Base-by-base conservation (phyloP, 2,113 vertebrate genomes). In the Gymnobelideus leadbeateri region DNA sequence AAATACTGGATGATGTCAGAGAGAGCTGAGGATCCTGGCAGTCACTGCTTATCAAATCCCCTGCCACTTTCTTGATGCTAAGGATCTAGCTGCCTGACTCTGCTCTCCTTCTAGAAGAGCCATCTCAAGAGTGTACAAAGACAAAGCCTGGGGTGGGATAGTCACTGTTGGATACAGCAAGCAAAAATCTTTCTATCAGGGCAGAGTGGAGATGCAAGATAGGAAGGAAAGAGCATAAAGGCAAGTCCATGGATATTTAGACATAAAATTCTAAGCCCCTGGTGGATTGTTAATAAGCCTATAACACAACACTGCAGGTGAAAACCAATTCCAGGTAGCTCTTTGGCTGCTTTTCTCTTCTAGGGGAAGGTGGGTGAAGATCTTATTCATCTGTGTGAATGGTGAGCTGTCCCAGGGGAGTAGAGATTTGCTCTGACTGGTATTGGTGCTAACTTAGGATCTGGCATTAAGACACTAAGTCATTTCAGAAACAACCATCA, bases 1-100 rank as follows among this genome's bases (percentile, higher is more conserved):
- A 14, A 10, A 51, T 54, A 21, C 1, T 0, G 28, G 68, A 43
- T n/a, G 4, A 24, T 11, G n/a, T 6, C 3, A 3, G 11, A 4
- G 47, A n/a, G 43, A 16, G 43, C 68, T 0, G 46, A 51, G 26
- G 21, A 11, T 51, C 28, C 53, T 4, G 43, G 91, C 37, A 1
- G 3, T 50, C 91, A 47, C 7, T 52, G 55, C 94, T 54, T 55
- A 21, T 31, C 89, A 26, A 25, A 14, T 49, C 51, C 89, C 31
- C n/a, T 57, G 43, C 26, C 23, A 57, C 51, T 89, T 77, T 28
- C 93, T 47, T 16, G 23, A 47, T 51, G 37, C 84, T 61, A 25
- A 21, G 61, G 92, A 93, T 55, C 26, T 2, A 21, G 50, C 93
- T 43, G 43, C 19, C 52, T 24, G 19, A 8, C 46, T 92, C 89